Evolutionary conservation across 2,888 invertebrate species (phyloP).

Genomic region (Pristionchus mayeri): DNA sequence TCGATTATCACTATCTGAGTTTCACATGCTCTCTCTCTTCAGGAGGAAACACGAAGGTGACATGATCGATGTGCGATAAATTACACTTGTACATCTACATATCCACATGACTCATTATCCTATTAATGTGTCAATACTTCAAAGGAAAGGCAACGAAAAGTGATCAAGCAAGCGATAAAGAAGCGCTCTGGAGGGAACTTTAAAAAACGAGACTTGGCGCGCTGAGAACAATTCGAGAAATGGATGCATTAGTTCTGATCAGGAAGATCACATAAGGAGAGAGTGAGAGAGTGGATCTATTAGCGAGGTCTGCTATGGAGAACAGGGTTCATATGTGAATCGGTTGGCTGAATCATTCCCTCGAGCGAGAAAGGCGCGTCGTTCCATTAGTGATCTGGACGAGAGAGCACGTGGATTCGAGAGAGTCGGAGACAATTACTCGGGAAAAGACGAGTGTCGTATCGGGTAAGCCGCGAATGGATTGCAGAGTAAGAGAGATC

Average conservation of each 20-base stretch:
- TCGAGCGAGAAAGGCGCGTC: neutral
- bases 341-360: neutral
- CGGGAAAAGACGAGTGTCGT: no score
- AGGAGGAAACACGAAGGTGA: no score
- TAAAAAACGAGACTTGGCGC: neutral
- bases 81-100: no score
- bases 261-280: neutral
- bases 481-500: neutral
- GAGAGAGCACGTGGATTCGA: neutral
- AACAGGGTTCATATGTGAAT: constrained; percentile 37
- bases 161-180: neutral
- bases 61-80: no score
- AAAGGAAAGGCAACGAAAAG: neutral
- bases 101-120: no score
- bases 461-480: no score
- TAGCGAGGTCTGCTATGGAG: constrained; percentile 14
- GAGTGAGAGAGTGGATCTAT: constrained; percentile 17
- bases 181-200: neutral
- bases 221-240: neutral
- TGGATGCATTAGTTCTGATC: neutral
- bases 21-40: no score
- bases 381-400: neutral
- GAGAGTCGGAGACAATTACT: no score
- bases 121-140: no score
- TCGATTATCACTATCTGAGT: no score